phyloP scores from a whole-genome alignment of 2,797 vertebrate genomes.

The Diceros bicornis region DNA sequence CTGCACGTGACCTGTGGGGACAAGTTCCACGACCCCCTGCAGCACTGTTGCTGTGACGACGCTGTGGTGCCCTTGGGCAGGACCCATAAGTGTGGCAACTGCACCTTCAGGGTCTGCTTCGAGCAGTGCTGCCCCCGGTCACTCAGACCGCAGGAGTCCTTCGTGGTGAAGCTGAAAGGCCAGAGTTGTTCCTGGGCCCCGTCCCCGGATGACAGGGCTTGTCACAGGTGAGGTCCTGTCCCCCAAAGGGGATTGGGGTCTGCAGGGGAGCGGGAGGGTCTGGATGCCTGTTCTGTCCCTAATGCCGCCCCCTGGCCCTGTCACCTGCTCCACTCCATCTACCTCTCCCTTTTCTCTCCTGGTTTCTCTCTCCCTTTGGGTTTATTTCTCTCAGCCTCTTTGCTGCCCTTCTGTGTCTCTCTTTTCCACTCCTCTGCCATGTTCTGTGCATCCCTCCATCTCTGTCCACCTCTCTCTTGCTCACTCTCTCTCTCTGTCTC shows the following conservation, averaged over 20 bases:
- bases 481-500: background rate
- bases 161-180: background rate
- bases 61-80: background rate
- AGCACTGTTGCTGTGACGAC: background rate
- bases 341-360: no score
- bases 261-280: no score
- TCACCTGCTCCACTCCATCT: background rate
- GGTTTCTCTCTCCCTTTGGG: background rate
- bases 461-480: background rate
- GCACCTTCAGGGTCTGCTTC: constrained; percentile 61
- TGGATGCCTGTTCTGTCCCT: background rate
- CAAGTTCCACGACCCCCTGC: background rate
- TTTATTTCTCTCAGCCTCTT: background rate
- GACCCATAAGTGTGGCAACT: background rate
- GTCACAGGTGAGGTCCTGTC: background rate
- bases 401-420: background rate
- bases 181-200: background rate
- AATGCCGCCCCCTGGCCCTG: no score
- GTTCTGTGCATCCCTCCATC: background rate
- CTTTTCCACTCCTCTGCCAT: background rate
- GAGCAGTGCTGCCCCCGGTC: constrained; percentile 56
- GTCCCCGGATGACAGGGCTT: background rate
- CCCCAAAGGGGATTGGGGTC: no score
- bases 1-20: background rate
- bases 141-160: background rate